Base-by-base conservation (phyloP, 2,888 invertebrate genomes). In the Diploptera punctata region DNA sequence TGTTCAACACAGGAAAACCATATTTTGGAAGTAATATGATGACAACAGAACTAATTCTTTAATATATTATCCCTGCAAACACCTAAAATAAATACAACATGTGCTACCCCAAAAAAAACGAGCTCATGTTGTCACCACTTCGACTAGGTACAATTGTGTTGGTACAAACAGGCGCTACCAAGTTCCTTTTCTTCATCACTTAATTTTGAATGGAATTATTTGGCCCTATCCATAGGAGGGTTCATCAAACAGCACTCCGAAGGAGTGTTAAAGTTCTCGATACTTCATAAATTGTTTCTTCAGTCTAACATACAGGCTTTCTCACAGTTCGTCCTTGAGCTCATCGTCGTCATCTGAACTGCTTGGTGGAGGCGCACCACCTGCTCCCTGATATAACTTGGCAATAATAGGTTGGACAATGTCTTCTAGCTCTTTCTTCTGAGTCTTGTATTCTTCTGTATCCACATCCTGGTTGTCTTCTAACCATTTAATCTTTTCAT, bases 341-440 rank as follows among this genome's bases (percentile, higher is more conserved):
- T 93, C 91, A 61, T 90, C 90, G 60, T 90, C 90, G 0, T 90
- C 92, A 0, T 90, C 91, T 0, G 88, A 89, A 54, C 87, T 89
- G 21, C 88, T 86, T 29, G 87, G 83, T 43, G 91, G 89, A 21
- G 94, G 93, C 19, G 93, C 89, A 26, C 92, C 93, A 21, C 93
- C 95, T 75, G 92, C 88, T 29, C 93, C 93, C 81, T 96, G 94
- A 85, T 99, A 99, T 77, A 99, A 85, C 85, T 99, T 99, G 70
- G 96, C 92, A 81, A 99, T 95, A 82, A 99, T 99, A 9, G 99
- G 99, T 82, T 98, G 97, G 0, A 98, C 97, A 44, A 98, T 90
- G 78, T 95, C 94, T 82, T 98, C 97, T 67, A 99, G 86, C 77
- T 95, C 92, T 83, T 98, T 98, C 91, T 94, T 98, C 82, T 98